Evolutionary conservation across 2,113 vertebrate genomes (phyloP), one percentile per base, ranked within the genome.

Genomic region (Lophochroa leadbeateri): DNA sequence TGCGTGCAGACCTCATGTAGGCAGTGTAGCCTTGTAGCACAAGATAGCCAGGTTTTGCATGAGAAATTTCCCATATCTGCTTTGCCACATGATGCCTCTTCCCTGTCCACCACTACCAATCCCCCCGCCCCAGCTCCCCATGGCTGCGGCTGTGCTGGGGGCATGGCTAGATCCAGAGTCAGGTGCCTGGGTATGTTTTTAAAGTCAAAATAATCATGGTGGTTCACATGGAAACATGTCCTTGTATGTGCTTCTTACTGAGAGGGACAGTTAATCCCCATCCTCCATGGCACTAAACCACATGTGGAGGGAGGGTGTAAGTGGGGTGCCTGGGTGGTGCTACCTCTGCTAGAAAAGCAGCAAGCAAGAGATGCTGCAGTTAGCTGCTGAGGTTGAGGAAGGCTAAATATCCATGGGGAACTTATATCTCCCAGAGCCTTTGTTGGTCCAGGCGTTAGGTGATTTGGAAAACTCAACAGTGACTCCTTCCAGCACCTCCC

Each of bases 401-500:
- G 33, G 25, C 21, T 70, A 15, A 53, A 69, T 60, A 70, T 28
- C 44, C 1, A 0, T 0, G 0, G 41, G 52, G 47, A 29, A n/a
- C 8, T 67, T 23, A 6, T 3, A n/a, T 1, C 31, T 72, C 25
- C 25, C 75, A 31, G 5, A 14, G 15, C 74, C 35, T 68, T 68
- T 0, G 0, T 21, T 24, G 9, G 10, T 52, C 77, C 47, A 4
- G 10, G 6, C 0, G 0, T 47, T 5, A 24, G 50, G 13, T 75
- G 41, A 82, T 47, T 41, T 57, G 67, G 74, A 85, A 87, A 92
- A 61, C 18, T 46, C 77, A 41, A 5, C 14, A 15, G 7, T 24
- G 37, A 61, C 20, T 43, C 43, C 52, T 86, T 53, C 61, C 61
- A 80, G 52, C 2, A 20, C 60, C 43, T 91, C 71, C 47, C 27